Base-by-base conservation (phyloP, 2,797 vertebrate species). In the Hypotaenidia philippensis region DNA sequence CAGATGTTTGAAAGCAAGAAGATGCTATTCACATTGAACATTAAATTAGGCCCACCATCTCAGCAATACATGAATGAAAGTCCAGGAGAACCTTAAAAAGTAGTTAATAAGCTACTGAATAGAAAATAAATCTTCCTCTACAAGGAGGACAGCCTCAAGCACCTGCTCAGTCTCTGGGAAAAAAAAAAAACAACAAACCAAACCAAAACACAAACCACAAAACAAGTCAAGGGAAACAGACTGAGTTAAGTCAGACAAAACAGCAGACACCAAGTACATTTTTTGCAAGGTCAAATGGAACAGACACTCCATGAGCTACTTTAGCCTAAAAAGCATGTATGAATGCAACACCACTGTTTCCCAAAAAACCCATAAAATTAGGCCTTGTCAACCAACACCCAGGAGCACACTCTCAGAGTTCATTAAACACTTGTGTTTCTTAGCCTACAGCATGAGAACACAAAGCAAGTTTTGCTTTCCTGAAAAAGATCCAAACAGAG, bases 21-120 rank as follows among this genome's bases (percentile, higher is more conserved):
- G 56, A 31, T 66, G 59, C 44, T 87, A 29, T 72, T 87, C 76
- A 83, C 70, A 8, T 18, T 50, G 82, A 52, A 83, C 27, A 11
- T 34, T 57, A 89, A 76, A 94, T 89, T 12, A 83, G 50, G 44
- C 18, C 84, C 68, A 89, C 32, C 47, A 31, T 45, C 56, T 63
- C 75, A 63, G 75, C 26, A 65, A 66, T 1, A 60, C 52, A 59
- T 81, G 26, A 93, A 81, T 8, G 32, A 64, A 59, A 86, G 77
- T 64, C 69, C 93, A 69, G 41, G 47, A 90, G 86, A 92, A 83
- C 14, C 27, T 72, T 45, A 45, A 31, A 32, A 75, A 90, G 11
- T 61, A 72, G 69, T 68, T 93, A 11, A 32, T 32, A 32, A 93
- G 57, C 29, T 50, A 74, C 26, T 47, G 59, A 79, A 84, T 38